phyloP scores from a whole-genome alignment of 2,888 invertebrate species.

The Rhingia rostrata region DNA sequence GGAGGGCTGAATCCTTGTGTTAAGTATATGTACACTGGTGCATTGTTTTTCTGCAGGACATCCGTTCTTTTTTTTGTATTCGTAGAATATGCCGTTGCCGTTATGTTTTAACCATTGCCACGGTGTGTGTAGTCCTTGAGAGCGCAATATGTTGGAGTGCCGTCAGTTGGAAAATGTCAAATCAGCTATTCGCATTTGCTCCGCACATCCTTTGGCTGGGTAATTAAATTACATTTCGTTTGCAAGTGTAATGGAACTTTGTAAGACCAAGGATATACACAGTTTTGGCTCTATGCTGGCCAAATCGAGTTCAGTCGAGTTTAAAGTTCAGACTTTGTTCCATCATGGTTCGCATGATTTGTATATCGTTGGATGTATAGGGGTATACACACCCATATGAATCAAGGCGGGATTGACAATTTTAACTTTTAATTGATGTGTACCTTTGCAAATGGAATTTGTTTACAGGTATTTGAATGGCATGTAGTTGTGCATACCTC shows the following conservation, averaged over 20 bases:
- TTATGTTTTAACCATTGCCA: background rate
- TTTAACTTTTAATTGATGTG: conserved; percentile 30
- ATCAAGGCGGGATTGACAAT: background rate
- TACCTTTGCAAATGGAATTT: conserved; percentile 23
- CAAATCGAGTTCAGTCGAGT: background rate
- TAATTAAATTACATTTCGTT: conserved; percentile 30
- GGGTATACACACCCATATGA: background rate
- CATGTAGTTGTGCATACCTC: background rate
- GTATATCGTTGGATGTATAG: background rate
- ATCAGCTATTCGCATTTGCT: background rate
- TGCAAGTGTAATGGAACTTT: background rate
- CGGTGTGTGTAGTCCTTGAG: background rate
- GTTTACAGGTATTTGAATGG: background rate
- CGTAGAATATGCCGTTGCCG: conserved; percentile 1
- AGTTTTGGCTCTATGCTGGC: too few relatives aligned
- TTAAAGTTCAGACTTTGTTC: background rate
- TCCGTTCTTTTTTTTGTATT: conserved; percentile 36
- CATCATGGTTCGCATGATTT: background rate
- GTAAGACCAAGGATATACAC: too few relatives aligned
- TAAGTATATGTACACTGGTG: background rate
- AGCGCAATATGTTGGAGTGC: background rate
- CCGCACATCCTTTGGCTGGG: conserved; percentile 4
- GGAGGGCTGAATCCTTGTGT: conserved; percentile 20
- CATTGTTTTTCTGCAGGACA: conserved; percentile 48
- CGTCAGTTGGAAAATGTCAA: background rate